A percentile compares a stretch with the other conserved stretches of the same genome.
Conservation (phyloP, 2,888 invertebrate genomes). For the Adineta ricciae region DNA sequence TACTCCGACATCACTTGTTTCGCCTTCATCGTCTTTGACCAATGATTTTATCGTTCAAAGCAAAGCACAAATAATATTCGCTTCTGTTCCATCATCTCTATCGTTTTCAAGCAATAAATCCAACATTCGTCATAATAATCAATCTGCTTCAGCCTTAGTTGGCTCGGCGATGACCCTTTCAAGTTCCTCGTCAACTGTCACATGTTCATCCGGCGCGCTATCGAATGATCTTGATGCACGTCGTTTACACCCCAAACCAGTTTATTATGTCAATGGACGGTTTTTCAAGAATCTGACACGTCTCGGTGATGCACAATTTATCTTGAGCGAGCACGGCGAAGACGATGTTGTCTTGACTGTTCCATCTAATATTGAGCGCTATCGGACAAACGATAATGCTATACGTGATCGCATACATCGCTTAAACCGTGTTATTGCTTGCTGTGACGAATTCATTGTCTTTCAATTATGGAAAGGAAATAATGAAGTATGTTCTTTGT, state of each 20-base stretch:
- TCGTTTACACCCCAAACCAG: background rate
- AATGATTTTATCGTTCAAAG: background rate
- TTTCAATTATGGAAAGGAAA: conserved; percentile 29
- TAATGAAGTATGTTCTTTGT: conserved; percentile 18
- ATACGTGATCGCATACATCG: background rate
- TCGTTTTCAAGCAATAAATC: background rate
- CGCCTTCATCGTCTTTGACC: background rate
- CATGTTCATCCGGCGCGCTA: background rate
- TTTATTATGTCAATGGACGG: conserved; percentile 23
- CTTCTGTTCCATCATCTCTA: background rate
- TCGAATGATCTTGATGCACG: background rate
- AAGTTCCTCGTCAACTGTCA: background rate
- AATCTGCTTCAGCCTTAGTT: background rate
- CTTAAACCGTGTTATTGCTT: conserved; percentile 26
- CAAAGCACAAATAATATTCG: background rate
- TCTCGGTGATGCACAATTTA: conserved; percentile 23
- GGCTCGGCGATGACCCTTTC: background rate
- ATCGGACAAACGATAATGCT: background rate
- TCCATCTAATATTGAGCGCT: conserved; percentile 19
- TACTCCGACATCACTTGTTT: background rate
- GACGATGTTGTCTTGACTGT: conserved; percentile 24
- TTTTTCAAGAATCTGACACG: conserved; percentile 23
- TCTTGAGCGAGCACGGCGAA: background rate
- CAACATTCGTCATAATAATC: background rate
- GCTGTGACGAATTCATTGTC: conserved; percentile 15